Evolutionary conservation across 1,140 invertebrate genomes (phyloP), one percentile per base, ranked within the genome.

Genomic region (Rhyacophila brunnea): DNA sequence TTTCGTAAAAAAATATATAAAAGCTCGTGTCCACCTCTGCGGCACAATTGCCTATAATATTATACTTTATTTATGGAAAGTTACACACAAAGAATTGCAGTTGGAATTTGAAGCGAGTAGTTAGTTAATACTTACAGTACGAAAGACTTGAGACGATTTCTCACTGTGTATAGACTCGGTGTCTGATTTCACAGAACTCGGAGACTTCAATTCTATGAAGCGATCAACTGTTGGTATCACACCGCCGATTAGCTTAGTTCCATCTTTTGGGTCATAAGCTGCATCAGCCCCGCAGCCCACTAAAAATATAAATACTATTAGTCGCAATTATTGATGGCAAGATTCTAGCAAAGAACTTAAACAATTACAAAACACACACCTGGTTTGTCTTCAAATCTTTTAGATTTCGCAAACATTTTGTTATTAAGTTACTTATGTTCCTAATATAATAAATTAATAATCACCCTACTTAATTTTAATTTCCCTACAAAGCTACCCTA

Each of bases 221-320:
- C 58, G 40, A 6, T 60, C 62, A 2, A 53, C 58, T 53, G 53
- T 60, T 1, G 58, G 42, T 6, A 60, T 60, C 4, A 60, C 58
- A n/a, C 62, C 62, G 4, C 62, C 62, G 20, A 54, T 18, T 3
- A 54, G 48, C 47, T 54, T 64, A 6, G 6, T 23, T 11, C 43
- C 9, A 32, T 58, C 54, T 32, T 54, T 58, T 6, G 58, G 58
- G 43, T 46, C 36, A 18, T 64, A 64, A 6, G 50, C 43, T 9
- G 54, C 62, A 58, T 64, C 62, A 18, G 62, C 62, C 18, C 62
- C 62, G 15, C 62, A 64, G 6, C 62, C 62, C 4, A 64, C 62
- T 64, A 32, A 60, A 54, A 6, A 55, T 1, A 35, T 43, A 11
- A 20, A 18, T n/a, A n/a, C n/a, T n/a, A n/a, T 9, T 11, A 13